Base-by-base conservation (phyloP, 2,888 invertebrate species). In the Herminia tarsipennalis region DNA sequence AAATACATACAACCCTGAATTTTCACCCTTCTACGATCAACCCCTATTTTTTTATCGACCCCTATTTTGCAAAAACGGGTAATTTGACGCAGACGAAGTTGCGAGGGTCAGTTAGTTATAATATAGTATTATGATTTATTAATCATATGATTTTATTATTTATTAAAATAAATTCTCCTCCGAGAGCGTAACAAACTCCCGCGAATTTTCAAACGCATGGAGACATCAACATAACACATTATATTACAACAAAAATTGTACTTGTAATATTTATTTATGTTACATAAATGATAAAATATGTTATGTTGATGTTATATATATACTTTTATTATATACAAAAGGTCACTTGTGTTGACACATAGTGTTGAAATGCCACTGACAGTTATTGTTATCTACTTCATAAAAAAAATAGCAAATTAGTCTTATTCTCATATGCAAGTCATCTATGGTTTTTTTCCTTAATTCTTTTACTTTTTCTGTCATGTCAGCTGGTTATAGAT, bases 121-220 rank as follows among this genome's bases (percentile, higher is more conserved):
- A 9, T 1, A 22, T 3, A 2, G 5, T 0, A 2, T 5, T 1
- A 14, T 28, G 3, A 1, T n/a, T n/a, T n/a, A n/a, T n/a, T n/a
- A n/a, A n/a, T n/a, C n/a, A n/a, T n/a, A n/a, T n/a, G n/a, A n/a
- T n/a, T n/a, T 18, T 18, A 18, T 18, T 5, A 18, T 4, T 4
- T 18, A 8, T 17, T 4, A 13, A 27, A 27, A 9, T 16, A 30
- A 17, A 27, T 9, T 53, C 65, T 49, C 55, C 63, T 66, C 67
- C 61, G 61, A 71, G 63, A 73, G 67, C 58, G 61, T 61, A 64
- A 58, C 54, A 37, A 57, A 13, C 29, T 48, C 39, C 58, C 45
- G 57, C 46, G 32, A 48, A 22, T 28, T 29, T 17, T 20, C 22
- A 32, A 9, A 44, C 58, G 37, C 42, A 40, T 34, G 43, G 50